phyloP scores from a whole-genome alignment of 2,113 vertebrate species.

The Pithys albifrons region DNA sequence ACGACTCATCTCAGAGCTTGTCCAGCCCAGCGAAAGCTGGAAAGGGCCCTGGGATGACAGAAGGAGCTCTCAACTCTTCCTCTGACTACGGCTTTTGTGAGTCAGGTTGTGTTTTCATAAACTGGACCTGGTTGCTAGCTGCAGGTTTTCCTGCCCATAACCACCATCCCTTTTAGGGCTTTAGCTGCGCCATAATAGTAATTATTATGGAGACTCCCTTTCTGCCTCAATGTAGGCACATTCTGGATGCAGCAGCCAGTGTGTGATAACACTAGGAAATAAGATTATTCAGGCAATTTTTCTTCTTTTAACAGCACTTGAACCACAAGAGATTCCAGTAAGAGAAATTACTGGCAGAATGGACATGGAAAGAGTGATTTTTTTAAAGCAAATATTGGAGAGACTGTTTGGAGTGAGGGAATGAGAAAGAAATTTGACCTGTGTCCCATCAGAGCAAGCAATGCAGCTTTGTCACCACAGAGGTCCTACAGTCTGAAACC shows the following conservation, averaged over 20 bases:
- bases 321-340: slow-evolving; percentile 11
- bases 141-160: slow-evolving; percentile 44
- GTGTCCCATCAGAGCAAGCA: background rate
- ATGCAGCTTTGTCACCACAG: background rate
- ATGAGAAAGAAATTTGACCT: slow-evolving; percentile 5
- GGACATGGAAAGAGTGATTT: slow-evolving; percentile 33
- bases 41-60: background rate
- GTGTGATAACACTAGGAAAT: slow-evolving; percentile 12
- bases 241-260: background rate
- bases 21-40: background rate
- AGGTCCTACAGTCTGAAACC: background rate
- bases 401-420: background rate
- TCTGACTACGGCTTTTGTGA: slow-evolving; percentile 52
- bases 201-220: background rate
- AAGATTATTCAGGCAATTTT: slow-evolving; percentile 34
- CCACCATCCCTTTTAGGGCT: background rate
- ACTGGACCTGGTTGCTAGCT: slow-evolving; percentile 53
- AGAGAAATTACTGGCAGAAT: slow-evolving; percentile 27
- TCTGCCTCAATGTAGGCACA: background rate
- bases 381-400: background rate
- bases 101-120: slow-evolving; percentile 60
- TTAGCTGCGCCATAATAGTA: background rate
- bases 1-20: background rate
- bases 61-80: slow-evolving; percentile 13
- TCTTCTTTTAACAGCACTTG: slow-evolving; percentile 36